Percentiles rank a stretch among this genome's conserved stretches.
phyloP scores from a whole-genome alignment of 2,113 vertebrate species.

The Notarius quadriscutis region DNA sequence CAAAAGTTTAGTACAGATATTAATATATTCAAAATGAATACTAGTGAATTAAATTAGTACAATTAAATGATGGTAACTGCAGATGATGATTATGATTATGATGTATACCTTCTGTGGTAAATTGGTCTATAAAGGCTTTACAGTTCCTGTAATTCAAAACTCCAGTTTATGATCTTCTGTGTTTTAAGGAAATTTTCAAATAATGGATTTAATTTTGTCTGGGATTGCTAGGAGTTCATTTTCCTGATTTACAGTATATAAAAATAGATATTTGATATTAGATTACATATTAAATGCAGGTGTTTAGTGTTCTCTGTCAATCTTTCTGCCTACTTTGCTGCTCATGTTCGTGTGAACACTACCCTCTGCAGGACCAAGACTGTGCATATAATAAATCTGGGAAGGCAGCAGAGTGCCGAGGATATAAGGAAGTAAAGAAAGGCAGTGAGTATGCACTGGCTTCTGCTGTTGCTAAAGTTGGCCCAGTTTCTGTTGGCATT shows the following conservation, averaged over 20 bases:
- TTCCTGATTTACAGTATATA: not conserved
- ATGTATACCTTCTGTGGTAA: not conserved
- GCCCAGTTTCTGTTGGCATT: conserved; percentile 84
- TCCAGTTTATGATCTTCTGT: not conserved
- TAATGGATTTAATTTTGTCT: no score
- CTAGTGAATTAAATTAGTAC: not conserved
- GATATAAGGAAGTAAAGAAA: conserved; percentile 78
- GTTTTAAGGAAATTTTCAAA: not conserved
- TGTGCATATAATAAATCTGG: conserved; percentile 84
- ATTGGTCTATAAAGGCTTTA: not conserved
- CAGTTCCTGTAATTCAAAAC: not conserved
- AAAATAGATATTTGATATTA: not conserved
- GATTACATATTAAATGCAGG: not conserved
- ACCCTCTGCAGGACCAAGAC: conserved; percentile 73
- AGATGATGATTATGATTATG: not conserved
- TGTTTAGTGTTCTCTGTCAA: not conserved
- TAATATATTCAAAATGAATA: not conserved
- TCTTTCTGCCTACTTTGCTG: not conserved
- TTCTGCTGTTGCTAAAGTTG: conserved; percentile 80
- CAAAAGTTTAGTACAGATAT: not conserved
- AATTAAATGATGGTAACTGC: not conserved
- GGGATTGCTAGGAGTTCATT: not conserved
- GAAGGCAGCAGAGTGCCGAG: conserved; percentile 79
- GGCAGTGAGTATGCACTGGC: conserved; percentile 83
- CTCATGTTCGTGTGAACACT: conserved; percentile 16